Conservation (phyloP, 2,888 invertebrate species). For the Ashinkailepas kermadecensis region DNA sequence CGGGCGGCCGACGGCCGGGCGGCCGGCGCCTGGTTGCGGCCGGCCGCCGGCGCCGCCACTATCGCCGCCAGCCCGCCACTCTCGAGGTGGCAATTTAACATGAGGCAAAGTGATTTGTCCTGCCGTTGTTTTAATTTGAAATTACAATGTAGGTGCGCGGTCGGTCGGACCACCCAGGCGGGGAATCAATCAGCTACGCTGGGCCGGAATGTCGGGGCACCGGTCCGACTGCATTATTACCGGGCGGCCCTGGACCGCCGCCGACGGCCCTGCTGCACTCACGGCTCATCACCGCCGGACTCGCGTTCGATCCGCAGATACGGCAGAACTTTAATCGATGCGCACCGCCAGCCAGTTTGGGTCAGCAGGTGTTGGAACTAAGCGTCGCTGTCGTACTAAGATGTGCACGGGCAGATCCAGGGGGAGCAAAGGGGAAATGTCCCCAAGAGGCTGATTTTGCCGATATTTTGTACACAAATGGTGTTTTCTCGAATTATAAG, state of each 20-base stretch:
- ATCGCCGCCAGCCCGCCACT: neutral
- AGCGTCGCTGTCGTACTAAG: no score
- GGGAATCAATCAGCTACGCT: neutral
- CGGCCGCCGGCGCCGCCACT: neutral
- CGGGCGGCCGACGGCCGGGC: neutral
- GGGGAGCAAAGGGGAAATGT: no score
- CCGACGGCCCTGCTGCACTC: no score
- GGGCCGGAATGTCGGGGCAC: neutral
- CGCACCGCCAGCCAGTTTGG: no score
- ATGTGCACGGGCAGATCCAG: no score
- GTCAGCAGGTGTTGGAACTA: no score
- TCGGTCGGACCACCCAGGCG: constrained; percentile 8
- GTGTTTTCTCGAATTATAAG: no score
- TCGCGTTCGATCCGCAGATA: no score
- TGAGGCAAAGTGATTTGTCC: constrained; percentile 16
- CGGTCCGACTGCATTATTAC: neutral
- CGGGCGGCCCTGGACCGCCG: neutral
- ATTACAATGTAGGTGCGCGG: constrained; percentile 11
- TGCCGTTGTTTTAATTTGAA: constrained; percentile 21
- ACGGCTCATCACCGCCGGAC: no score
- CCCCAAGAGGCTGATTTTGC: no score
- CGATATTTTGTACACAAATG: no score
- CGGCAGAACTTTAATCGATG: no score
- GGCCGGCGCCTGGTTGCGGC: neutral
- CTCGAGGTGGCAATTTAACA: constrained; percentile 20